Conservation (phyloP, 2,888 invertebrate species). For the Electrophaes corylata region DNA sequence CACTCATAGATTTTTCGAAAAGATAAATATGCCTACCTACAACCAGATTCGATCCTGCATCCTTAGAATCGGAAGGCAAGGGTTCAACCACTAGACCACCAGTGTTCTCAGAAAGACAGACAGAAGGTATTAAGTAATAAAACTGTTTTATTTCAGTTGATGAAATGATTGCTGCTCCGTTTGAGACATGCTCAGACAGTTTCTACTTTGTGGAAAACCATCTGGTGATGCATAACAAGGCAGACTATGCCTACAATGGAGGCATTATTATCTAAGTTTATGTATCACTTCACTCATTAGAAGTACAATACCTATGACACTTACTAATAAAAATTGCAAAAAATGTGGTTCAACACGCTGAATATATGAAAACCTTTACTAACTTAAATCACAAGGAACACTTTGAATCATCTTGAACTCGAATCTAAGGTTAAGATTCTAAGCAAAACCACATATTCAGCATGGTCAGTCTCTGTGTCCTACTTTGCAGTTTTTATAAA, state of each 20-base stretch:
- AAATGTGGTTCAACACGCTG: neutral
- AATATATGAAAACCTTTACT: too few species aligned
- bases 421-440: neutral
- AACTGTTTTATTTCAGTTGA: constrained; percentile 87
- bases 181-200: constrained; percentile 98
- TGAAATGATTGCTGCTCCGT: constrained; percentile 98
- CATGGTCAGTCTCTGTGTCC: neutral
- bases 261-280: constrained; percentile 80
- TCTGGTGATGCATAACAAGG: constrained; percentile 99
- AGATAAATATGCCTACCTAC: too few species aligned
- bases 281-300: constrained; percentile 16
- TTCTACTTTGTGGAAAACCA: constrained; percentile 99
- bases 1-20: too few species aligned
- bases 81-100: too few species aligned
- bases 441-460: neutral
- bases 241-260: constrained; percentile 98
- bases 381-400: too few species aligned
- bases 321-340: constrained; percentile 7
- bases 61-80: too few species aligned
- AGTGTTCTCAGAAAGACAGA: too few species aligned
- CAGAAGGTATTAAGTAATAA: neutral
- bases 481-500: constrained; percentile 6
- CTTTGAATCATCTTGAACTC: too few species aligned
- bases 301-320: constrained; percentile 23
- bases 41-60: too few species aligned